Percentiles rank a stretch among this genome's conserved stretches.
Evolutionary conservation across 2,888 invertebrate genomes (phyloP).

Genomic region (Spatulosminthurus flaviceps): DNA sequence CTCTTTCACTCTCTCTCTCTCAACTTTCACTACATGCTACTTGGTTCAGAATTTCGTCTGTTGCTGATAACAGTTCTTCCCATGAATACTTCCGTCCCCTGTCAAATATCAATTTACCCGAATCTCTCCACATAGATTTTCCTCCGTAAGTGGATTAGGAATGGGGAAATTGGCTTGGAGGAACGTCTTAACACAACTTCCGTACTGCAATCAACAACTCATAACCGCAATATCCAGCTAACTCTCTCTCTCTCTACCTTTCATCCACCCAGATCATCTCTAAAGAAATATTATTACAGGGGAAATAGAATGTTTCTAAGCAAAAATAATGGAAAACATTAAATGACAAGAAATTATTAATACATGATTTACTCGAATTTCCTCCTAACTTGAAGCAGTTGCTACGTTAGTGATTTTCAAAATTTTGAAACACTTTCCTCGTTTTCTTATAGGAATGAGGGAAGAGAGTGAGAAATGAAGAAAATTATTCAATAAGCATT

Average conservation of each 20-base stretch:
- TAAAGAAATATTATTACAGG: too few species aligned
- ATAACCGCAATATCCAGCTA: not conserved
- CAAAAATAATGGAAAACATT: too few species aligned
- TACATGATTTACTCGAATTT: too few species aligned
- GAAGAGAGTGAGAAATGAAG: not conserved
- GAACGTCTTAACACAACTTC: not conserved
- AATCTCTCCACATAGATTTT: constrained; percentile 1
- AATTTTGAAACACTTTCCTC: too few species aligned
- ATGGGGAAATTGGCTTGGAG: constrained; percentile 1
- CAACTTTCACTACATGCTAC: too few species aligned
- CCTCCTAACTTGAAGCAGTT: too few species aligned
- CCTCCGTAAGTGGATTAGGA: not conserved
- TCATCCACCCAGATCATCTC: too few species aligned
- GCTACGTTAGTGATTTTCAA: too few species aligned
- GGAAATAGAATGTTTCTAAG: too few species aligned
- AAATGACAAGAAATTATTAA: too few species aligned
- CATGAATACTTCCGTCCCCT: not conserved
- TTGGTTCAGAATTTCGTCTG: constrained; percentile 24
- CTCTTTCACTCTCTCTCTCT: constrained; percentile 26
- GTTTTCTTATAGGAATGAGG: too few species aligned
- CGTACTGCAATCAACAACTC: not conserved
- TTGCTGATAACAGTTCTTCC: constrained; percentile 16
- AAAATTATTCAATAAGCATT: not conserved
- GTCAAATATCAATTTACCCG: constrained; percentile 22
- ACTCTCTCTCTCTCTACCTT: too few species aligned